These are phyloP conservation scores for Xestia sexstrigata DNA, from an alignment of 2,888 invertebrate genomes.

Conservation along the genomic window DNA sequence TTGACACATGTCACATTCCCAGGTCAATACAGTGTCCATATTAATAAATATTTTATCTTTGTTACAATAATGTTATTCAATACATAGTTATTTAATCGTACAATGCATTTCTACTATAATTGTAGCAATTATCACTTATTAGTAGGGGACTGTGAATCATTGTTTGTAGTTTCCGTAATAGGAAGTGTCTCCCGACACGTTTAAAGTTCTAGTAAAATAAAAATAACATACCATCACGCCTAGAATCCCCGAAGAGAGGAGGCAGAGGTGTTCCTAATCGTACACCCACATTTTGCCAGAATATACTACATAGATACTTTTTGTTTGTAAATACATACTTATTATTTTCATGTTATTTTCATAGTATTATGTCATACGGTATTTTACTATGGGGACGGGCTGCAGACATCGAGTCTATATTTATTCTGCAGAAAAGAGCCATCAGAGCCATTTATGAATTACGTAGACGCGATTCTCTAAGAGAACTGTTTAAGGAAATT, in stretches of 20 bases:
- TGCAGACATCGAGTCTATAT: too few relatives aligned
- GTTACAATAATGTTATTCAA: conserved; percentile 41
- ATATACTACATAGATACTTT: too few relatives aligned
- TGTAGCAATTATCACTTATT: conserved; percentile 40
- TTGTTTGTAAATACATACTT: too few relatives aligned
- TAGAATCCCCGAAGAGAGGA: neutral
- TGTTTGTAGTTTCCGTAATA: conserved; percentile 15
- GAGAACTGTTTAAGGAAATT: too few relatives aligned
- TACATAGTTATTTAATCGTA: conserved; percentile 37
- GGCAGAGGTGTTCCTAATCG: neutral
- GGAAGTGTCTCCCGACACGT: conserved; percentile 17
- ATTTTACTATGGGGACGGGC: too few relatives aligned
- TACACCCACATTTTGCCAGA: neutral
- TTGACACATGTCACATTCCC: conserved; percentile 35
- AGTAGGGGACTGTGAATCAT: conserved; percentile 40
- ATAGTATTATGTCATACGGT: too few relatives aligned
- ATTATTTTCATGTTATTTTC: too few relatives aligned
- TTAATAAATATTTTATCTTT: conserved; percentile 22
- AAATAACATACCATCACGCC: too few relatives aligned
- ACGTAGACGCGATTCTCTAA: too few relatives aligned
- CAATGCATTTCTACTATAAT: conserved; percentile 50
- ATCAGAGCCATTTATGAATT: too few relatives aligned
- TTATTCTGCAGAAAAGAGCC: too few relatives aligned
- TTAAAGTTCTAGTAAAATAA: neutral
- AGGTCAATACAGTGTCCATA: conserved; percentile 12